These are phyloP conservation scores for Exephanes ischioxanthus DNA, from an alignment of 2,888 invertebrate genomes.

Conservation along the genomic window DNA sequence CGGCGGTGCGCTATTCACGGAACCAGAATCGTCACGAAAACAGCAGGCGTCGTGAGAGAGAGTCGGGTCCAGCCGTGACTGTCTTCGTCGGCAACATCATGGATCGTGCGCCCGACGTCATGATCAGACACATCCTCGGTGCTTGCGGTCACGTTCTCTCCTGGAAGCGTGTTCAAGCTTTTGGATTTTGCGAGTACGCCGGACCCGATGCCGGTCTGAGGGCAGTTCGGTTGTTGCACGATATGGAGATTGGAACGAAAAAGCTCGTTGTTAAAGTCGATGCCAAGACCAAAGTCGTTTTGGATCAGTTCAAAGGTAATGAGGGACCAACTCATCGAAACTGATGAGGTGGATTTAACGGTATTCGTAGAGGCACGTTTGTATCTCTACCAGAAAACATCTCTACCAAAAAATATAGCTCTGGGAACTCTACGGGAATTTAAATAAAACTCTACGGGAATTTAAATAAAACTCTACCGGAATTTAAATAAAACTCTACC, in stretches of 20 bases:
- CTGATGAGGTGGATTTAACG: too few species aligned
- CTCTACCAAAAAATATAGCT: too few species aligned
- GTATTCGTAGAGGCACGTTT: too few species aligned
- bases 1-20: conserved; percentile 81
- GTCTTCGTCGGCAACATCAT: conserved; percentile 99
- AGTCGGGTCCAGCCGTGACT: conserved; percentile 94
- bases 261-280: conserved; percentile 98
- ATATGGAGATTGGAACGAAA: conserved; percentile 96
- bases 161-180: conserved; percentile 99
- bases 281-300: conserved; percentile 97
- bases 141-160: conserved; percentile 97
- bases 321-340: conserved; percentile 40
- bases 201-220: conserved; percentile 98
- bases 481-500: too few species aligned
- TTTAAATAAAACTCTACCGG: too few species aligned
- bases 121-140: conserved; percentile 96
- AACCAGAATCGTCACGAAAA: conserved; percentile 82
- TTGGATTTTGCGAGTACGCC: conserved; percentile 99
- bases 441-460: too few species aligned
- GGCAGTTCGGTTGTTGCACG: conserved; percentile 96
- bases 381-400: too few species aligned
- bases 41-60: conserved; percentile 81
- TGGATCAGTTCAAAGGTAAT: conserved; percentile 96
- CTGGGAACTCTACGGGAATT: too few species aligned
- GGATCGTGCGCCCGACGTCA: conserved; percentile 96